Base-by-base conservation (phyloP, 2,113 vertebrate species). In the Myxocyprinus asiaticus region DNA sequence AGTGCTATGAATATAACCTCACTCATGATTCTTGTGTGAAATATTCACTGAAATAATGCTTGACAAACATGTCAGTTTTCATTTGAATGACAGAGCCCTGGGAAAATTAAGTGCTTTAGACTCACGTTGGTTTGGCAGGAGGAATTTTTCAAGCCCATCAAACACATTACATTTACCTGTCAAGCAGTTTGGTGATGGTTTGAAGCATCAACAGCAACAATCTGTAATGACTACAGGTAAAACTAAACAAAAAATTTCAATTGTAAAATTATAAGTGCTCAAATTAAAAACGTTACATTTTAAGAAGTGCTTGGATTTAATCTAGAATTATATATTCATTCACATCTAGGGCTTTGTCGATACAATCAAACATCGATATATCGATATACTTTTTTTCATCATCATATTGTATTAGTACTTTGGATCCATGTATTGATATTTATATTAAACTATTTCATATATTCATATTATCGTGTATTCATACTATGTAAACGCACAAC, bases 1-100 rank as follows among this genome's bases (percentile, higher is more conserved):
- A 56, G 55, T 6, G 6, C 9, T 55, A 72, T 45, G 22, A 69
- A 42, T 55, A 55, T 43, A n/a, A 10, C 14, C 42, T 58, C 56
- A 73, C 9, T 73, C 15, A 48, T 6, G 6, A 62, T 61, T 61
- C 6, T 73, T 59, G 43, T 7, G 15, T 15, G 69, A 71, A 71
- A 71, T 58, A 58, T 71, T 58, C 33, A 58, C 15, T 3, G 42
- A 4, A 15, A 71, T 55, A 44, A 17, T 9, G 8, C 22, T 73
- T 48, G 56, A 73, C 58, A 62, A 17, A 48, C 58, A 47, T 22
- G 43, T 61, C 10, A 33, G 6, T 14, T 56, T 53, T 58, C 4
- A 2, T 33, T 47, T 33, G 58, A 22, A 50, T 14, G 6, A 73
- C 15, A 22, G 15, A 55, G 3, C 43, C 43, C 43, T 64, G 42